Base-by-base conservation (phyloP, 1,140 invertebrate species). In the Drosophila santomea region DNA sequence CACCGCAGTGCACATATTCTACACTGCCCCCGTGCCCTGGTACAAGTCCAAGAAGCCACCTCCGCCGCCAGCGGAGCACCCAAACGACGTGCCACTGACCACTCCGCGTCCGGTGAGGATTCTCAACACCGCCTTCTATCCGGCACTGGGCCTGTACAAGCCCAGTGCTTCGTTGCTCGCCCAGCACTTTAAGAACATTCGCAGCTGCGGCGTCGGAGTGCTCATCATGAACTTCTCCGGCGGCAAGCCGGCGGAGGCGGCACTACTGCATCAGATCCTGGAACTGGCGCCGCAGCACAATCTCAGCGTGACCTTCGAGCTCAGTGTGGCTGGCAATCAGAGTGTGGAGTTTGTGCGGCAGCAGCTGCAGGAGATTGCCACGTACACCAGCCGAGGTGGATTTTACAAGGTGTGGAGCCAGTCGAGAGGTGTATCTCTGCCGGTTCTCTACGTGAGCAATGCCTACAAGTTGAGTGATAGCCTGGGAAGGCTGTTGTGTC, bases 401-500 rank as follows among this genome's bases (percentile, higher is more conserved):
- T 92, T 95, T 35, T 94, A 94, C 77, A 92, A 92, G 50, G 92
- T 94, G 8, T 91, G 91, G 77, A 94, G 92, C 77, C 90, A 93
- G 44, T 80, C 89, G 10, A 76, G 74, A 12, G 59, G 81, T 0
- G 75, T 73, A 2, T 43, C 81, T 48, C 60, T 95, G 8, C 94
- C 94, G 1, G 93, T 95, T 4, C 92, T 94, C 50, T 95, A 95
- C 68, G 92, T 95, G 41, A 94, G 94, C 72, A 94, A 95, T 78
- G 94, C 94, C 0, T 94, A 94, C 62, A 92, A 94, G 50, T 92
- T 94, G 28, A 93, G 93, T 51, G 93, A 93, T 25, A 93, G 93
- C 36, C 91, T 93, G 8, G 94, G 94, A 91, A 93, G 94, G 69
- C 74, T 94, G 38, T 80, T 95, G 15, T 93, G 93, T 17, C 88